Evolutionary conservation across 2,888 invertebrate species (phyloP).

Genomic region (Ormyrus labotus): DNA sequence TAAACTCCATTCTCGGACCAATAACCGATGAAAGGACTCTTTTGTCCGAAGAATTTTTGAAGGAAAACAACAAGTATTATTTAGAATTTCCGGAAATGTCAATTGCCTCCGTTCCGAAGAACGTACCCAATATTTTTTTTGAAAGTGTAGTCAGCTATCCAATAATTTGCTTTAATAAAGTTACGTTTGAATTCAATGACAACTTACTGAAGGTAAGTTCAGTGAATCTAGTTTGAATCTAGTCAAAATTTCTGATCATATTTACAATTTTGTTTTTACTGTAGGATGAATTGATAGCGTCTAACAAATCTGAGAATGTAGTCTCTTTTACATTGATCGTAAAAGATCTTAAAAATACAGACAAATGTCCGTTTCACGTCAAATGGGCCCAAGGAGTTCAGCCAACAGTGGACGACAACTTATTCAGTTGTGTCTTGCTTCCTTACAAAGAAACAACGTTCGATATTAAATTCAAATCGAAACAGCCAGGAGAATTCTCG

Average conservation of each 20-base stretch:
- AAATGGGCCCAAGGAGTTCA: conserved; percentile 60
- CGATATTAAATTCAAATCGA: conserved; percentile 65
- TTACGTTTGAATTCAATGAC: conserved; percentile 59
- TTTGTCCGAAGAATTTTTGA: conserved; percentile 55
- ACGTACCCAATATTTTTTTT: conserved; percentile 59
- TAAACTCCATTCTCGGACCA: conserved; percentile 80
- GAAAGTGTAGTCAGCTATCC: conserved; percentile 61
- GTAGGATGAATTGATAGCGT: conserved; percentile 53
- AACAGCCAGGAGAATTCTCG: conserved; percentile 61
- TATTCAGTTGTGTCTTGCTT: conserved; percentile 63
- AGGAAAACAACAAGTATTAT: conserved; percentile 49
- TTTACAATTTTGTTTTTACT: conserved; percentile 2
- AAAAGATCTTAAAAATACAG: conserved; percentile 60
- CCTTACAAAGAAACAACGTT: conserved; percentile 64
- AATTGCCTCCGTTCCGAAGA: conserved; percentile 49
- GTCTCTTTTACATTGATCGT: conserved; percentile 66
- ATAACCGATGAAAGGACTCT: conserved; percentile 69
- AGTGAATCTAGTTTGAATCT: neutral
- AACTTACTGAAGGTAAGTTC: conserved; percentile 53
- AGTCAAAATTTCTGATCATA: neutral
- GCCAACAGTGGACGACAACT: conserved; percentile 48
- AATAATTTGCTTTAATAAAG: conserved; percentile 61
- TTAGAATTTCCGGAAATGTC: conserved; percentile 23
- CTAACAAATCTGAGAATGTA: conserved; percentile 59
- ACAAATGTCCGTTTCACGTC: conserved; percentile 65